phyloP scores from a whole-genome alignment of 2,888 invertebrate genomes.

The Acanthoscelides obtectus region DNA sequence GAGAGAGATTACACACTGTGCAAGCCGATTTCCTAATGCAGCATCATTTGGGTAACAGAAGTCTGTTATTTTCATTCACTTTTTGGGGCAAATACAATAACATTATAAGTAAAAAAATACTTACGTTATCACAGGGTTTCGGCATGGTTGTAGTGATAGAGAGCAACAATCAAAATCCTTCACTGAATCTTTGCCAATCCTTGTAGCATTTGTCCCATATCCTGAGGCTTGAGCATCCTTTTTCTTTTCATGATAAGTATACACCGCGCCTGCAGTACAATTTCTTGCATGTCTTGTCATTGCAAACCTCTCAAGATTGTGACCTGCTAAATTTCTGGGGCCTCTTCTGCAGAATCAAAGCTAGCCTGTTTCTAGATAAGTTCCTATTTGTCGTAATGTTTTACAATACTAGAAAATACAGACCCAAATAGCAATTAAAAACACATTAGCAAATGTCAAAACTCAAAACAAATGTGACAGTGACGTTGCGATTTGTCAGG shows the following conservation, averaged over 20 bases:
- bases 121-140: conserved; percentile 85
- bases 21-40: no score
- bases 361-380: no score
- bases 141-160: conserved; percentile 92
- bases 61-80: background rate
- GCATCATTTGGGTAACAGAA: no score
- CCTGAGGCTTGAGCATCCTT: conserved; percentile 93
- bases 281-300: conserved; percentile 98
- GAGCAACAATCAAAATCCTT: conserved; percentile 98
- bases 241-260: conserved; percentile 96
- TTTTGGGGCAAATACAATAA: background rate
- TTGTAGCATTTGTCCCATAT: conserved; percentile 79
- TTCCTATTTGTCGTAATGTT: no score
- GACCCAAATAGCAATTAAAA: no score
- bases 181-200: conserved; percentile 91
- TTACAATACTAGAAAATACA: no score
- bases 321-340: no score
- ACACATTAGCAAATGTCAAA: no score
- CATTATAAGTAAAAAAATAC: conserved; percentile 24
- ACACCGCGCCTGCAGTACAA: conserved; percentile 96
- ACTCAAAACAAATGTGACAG: no score
- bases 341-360: no score
- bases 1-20: no score
- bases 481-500: no score
- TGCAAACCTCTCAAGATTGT: conserved; percentile 4